Percentiles rank a stretch among this genome's conserved stretches.
phyloP scores from a whole-genome alignment of 1,140 invertebrate species.

The Ceratosolen solmsi region DNA sequence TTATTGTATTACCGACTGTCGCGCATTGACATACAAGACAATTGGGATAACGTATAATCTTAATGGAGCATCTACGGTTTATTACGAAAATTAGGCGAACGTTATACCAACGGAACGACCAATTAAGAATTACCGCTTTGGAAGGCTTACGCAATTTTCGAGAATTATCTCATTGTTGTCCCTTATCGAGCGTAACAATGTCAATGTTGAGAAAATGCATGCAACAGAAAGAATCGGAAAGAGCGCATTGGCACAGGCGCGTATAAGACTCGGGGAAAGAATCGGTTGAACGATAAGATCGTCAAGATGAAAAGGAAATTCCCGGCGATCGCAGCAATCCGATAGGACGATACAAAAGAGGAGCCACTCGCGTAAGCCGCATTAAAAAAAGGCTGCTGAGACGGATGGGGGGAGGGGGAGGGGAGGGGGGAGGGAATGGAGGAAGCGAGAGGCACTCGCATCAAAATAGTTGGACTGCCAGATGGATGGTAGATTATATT shows the following conservation, averaged over 20 bases:
- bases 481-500: slow-evolving; percentile 8
- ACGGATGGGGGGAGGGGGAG: neutral
- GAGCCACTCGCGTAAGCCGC: neutral
- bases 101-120: neutral
- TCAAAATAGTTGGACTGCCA: slow-evolving; percentile 31
- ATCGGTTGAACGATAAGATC: slow-evolving; percentile 43
- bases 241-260: neutral
- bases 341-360: slow-evolving; percentile 46
- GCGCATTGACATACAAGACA: neutral
- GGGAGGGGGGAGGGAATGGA: neutral
- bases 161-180: slow-evolving; percentile 35
- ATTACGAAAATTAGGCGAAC: slow-evolving; percentile 10
- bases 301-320: slow-evolving; percentile 49
- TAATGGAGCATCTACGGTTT: neutral
- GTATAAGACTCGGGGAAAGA: slow-evolving; percentile 29
- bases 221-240: slow-evolving; percentile 7
- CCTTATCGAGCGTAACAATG: slow-evolving; percentile 45
- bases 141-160: neutral
- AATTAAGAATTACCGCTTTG: slow-evolving; percentile 19
- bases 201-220: slow-evolving; percentile 47
- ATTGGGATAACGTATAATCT: neutral
- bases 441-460: neutral
- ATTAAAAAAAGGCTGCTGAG: slow-evolving; percentile 1
- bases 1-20: neutral
- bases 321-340: slow-evolving; percentile 30